Conservation (phyloP, 1,140 invertebrate species). For the Apolygus lucorum region DNA sequence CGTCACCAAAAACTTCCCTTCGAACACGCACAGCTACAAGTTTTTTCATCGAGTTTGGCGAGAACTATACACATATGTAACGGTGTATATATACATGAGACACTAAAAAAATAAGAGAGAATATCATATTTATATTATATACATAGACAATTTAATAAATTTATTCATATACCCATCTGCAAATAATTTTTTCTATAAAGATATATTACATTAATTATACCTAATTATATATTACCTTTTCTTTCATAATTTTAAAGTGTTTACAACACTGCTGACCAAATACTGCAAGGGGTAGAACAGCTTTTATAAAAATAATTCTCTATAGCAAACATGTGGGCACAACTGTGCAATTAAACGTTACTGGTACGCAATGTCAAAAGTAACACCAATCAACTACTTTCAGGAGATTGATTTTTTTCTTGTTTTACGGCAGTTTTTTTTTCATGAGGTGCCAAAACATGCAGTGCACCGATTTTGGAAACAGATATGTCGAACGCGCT, state of each 20-base stretch:
- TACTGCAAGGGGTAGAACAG: conserved; percentile 25
- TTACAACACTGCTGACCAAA: conserved; percentile 28
- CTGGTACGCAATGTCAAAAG: conserved; percentile 7
- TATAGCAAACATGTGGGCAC: conserved; percentile 21
- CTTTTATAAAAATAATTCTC: conserved; percentile 30
- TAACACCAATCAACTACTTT: neutral
- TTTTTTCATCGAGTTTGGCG: conserved; percentile 9
- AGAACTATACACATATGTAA: neutral
- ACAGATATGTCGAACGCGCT: neutral
- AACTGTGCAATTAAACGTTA: conserved; percentile 8
- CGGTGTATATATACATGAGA: conserved; percentile 17
- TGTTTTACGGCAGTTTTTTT: no score
- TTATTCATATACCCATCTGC: conserved; percentile 24
- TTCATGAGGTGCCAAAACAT: conserved; percentile 8
- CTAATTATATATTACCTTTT: conserved; percentile 19
- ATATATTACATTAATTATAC: conserved; percentile 26
- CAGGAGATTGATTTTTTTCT: no score
- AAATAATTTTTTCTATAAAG: conserved; percentile 24
- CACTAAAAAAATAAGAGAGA: conserved; percentile 26
- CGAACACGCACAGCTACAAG: conserved; percentile 26
- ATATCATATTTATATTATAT: conserved; percentile 23
- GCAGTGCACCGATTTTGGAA: neutral
- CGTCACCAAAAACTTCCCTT: no score
- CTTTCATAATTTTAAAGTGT: conserved; percentile 25
- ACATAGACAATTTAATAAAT: conserved; percentile 27